phyloP scores from a whole-genome alignment of 2,888 invertebrate species.

The Oxycera nigricornis region DNA sequence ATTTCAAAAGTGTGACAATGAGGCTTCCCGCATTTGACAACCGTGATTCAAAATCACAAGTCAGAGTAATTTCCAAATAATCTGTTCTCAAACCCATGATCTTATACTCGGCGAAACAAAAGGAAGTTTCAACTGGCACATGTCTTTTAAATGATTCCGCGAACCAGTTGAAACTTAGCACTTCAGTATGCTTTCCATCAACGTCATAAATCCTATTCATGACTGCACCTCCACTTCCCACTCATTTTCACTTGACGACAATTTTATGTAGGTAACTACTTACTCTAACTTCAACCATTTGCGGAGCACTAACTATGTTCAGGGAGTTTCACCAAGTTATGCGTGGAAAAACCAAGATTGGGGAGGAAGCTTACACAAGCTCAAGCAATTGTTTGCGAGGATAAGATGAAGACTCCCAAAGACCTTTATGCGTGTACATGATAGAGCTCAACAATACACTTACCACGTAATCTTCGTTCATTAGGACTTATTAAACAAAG shows the following conservation, averaged over 20 bases:
- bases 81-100: background rate
- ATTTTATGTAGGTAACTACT: slow-evolving; percentile 4
- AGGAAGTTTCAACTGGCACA: background rate
- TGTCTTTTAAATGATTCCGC: background rate
- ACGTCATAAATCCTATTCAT: background rate
- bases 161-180: background rate
- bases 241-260: slow-evolving; percentile 21
- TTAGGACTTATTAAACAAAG: slow-evolving; percentile 47
- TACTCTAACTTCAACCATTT: background rate
- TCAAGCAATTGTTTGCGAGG: slow-evolving; percentile 25
- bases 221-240: background rate
- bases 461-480: slow-evolving; percentile 47
- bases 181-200: background rate
- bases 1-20: too few species aligned
- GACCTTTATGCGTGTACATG: slow-evolving; percentile 21
- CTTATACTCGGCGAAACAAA: background rate
- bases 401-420: slow-evolving; percentile 1
- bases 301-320: background rate
- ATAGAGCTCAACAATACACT: slow-evolving; percentile 43
- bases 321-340: background rate
- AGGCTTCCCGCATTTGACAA: too few species aligned
- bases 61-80: background rate
- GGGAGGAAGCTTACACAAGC: background rate
- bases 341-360: background rate
- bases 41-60: too few species aligned